Percentiles rank a stretch among this genome's conserved stretches.
Evolutionary conservation across 2,113 vertebrate species (phyloP).

Genomic region (Muntiacus muntjak): DNA sequence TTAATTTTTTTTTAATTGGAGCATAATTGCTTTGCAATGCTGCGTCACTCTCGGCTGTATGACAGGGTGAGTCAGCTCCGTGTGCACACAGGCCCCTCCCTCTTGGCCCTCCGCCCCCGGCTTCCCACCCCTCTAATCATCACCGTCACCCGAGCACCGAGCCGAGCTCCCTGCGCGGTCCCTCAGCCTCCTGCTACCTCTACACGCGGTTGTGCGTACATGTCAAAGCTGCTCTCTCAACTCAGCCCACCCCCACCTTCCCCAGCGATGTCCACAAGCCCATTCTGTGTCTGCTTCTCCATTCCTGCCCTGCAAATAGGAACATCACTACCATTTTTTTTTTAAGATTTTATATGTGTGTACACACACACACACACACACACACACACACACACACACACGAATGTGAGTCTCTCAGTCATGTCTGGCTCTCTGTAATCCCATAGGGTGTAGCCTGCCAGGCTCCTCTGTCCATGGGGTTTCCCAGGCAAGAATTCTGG

Average conservation of each 20-base stretch:
- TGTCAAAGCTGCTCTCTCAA: background rate
- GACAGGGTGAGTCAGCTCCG: background rate
- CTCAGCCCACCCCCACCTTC: background rate
- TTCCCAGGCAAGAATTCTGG: background rate
- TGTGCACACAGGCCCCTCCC: background rate
- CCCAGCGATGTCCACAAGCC: background rate
- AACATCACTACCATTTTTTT: background rate
- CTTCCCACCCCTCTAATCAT: background rate
- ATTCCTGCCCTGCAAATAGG: background rate
- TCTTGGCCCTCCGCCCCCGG: background rate
- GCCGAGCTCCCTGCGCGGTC: background rate
- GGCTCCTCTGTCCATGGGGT: background rate
- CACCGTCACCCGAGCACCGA: background rate
- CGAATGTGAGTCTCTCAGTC: background rate
- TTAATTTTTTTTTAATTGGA: background rate
- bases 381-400: background rate
- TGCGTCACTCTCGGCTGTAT: background rate
- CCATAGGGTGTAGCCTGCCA: rapidly evolving
- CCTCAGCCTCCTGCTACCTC: background rate
- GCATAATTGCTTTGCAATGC: background rate
- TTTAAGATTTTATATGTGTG: background rate
- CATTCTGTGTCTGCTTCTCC: background rate
- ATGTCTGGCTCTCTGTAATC: background rate
- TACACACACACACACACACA: rapidly evolving
- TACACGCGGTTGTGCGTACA: background rate